Evolutionary conservation across 2,797 vertebrate species (phyloP).

Genomic region (Halcyon chelicuti): DNA sequence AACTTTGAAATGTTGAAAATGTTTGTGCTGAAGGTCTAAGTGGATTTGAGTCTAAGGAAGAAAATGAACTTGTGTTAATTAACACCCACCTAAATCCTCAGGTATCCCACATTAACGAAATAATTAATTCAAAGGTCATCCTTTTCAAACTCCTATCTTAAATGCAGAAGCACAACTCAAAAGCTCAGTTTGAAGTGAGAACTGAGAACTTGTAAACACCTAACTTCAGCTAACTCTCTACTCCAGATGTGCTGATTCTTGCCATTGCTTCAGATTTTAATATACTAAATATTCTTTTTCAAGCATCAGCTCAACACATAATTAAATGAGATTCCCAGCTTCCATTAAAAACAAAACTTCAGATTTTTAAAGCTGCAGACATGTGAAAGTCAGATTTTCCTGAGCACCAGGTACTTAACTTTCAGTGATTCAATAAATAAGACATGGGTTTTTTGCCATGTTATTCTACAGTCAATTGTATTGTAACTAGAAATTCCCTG

Average conservation of each 20-base stretch:
- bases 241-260: neutral
- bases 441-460: accelerated
- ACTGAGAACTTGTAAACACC: neutral
- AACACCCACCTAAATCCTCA: neutral
- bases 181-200: neutral
- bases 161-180: neutral
- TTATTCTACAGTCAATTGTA: neutral
- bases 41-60: neutral
- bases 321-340: neutral
- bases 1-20: neutral
- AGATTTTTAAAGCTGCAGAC: neutral
- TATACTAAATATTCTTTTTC: neutral
- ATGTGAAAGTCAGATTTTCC: neutral
- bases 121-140: neutral
- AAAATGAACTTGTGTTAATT: neutral
- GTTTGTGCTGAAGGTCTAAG: neutral
- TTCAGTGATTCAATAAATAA: neutral
- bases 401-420: neutral
- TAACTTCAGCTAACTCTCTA: neutral
- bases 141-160: neutral
- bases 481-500: neutral
- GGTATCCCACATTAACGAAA: neutral
- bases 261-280: neutral
- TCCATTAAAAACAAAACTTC: neutral
- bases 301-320: neutral